Percentiles rank a stretch among this genome's conserved stretches.
These are phyloP conservation scores for Gorsachius magnificus DNA, from an alignment of 2,797 vertebrate genomes.

Conservation along the genomic window DNA sequence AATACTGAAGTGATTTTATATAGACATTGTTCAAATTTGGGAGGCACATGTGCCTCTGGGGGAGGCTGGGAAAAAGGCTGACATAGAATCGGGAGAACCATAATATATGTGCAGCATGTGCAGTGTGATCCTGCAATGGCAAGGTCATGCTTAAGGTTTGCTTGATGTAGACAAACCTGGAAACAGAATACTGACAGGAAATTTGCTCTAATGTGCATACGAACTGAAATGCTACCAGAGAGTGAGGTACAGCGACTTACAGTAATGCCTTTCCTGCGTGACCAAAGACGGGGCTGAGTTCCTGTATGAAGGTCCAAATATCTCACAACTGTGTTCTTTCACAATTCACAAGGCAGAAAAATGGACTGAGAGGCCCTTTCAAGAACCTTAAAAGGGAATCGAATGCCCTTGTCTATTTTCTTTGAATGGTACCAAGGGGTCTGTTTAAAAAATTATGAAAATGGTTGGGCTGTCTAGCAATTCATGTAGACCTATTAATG, in stretches of 20 bases:
- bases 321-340: background rate
- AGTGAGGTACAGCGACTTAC: background rate
- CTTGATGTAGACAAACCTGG: background rate
- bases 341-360: background rate
- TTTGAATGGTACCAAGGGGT: background rate
- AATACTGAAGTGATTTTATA: background rate
- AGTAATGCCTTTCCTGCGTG: background rate
- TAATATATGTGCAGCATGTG: background rate
- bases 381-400: background rate
- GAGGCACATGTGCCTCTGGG: background rate
- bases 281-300: background rate
- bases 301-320: background rate
- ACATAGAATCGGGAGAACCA: background rate
- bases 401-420: background rate
- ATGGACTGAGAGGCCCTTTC: background rate
- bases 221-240: background rate
- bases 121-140: background rate
- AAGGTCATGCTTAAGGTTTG: background rate
- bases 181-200: background rate
- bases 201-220: background rate
- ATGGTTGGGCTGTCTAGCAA: background rate
- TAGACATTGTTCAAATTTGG: background rate
- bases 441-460: background rate
- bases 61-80: background rate
- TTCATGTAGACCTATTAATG: background rate